A percentile compares a stretch with the other conserved stretches of the same genome.
phyloP scores from a whole-genome alignment of 2,113 vertebrate genomes.

The Myrmophylax atrothorax region DNA sequence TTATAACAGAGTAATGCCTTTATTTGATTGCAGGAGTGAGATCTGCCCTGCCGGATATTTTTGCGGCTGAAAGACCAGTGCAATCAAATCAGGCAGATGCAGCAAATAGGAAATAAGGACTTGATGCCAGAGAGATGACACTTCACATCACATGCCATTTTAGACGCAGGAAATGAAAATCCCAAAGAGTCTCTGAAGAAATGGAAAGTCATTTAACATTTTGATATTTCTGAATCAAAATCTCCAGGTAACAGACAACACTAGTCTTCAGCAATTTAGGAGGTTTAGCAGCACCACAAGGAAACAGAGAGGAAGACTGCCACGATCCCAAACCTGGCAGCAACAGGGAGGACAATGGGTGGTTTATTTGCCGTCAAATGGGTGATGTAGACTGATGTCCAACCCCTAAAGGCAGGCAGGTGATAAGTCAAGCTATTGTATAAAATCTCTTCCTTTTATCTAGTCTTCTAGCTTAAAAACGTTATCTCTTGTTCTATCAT shows the following conservation, averaged over 20 bases:
- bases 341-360: background rate
- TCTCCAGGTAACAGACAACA: background rate
- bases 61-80: background rate
- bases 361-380: background rate
- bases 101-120: slow-evolving; percentile 11
- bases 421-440: background rate
- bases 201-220: background rate
- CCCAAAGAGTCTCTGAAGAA: background rate
- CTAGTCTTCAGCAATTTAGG: background rate
- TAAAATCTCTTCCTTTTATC: background rate
- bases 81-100: background rate
- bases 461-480: background rate
- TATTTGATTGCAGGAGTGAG: slow-evolving; percentile 15
- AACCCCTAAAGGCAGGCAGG: background rate
- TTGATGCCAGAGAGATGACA: background rate
- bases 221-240: background rate
- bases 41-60: background rate
- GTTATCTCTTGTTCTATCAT: background rate
- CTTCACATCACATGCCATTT: background rate
- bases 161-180: slow-evolving; percentile 11
- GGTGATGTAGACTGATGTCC: accelerated
- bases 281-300: background rate
- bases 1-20: background rate
- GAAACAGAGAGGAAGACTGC: background rate
- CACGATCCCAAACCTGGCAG: background rate